These are phyloP conservation scores for Brachionus plicatilis DNA, from an alignment of 1,140 invertebrate genomes.

Conservation along the genomic window DNA sequence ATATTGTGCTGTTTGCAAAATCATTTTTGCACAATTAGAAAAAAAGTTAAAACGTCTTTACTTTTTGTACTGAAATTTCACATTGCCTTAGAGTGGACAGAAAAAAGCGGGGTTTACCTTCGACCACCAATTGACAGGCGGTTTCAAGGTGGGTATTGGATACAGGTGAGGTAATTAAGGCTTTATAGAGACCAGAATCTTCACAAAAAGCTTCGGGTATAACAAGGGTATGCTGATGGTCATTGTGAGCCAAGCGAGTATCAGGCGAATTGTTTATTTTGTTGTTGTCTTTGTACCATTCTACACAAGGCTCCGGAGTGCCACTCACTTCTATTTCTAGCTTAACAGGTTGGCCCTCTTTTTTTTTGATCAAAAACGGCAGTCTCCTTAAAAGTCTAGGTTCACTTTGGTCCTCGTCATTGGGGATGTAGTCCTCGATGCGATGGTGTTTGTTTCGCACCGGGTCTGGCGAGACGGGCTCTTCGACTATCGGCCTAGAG, in stretches of 20 bases:
- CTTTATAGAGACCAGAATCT: slow-evolving; percentile 74
- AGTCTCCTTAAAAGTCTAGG: neutral
- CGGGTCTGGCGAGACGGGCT: neutral
- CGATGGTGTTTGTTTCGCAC: neutral
- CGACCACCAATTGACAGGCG: neutral
- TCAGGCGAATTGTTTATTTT: slow-evolving; percentile 11
- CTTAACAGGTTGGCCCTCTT: slow-evolving; percentile 19
- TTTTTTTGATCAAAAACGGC: neutral
- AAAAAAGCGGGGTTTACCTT: slow-evolving; percentile 6
- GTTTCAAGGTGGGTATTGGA: slow-evolving; percentile 27
- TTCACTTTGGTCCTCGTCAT: neutral
- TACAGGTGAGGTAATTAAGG: slow-evolving; percentile 16
- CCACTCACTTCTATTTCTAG: slow-evolving; percentile 6
- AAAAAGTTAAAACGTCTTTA: too few relatives aligned
- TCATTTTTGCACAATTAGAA: too few relatives aligned
- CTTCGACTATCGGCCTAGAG: neutral
- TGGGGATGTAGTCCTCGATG: neutral
- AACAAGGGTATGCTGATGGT: slow-evolving; percentile 66
- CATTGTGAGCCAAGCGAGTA: neutral
- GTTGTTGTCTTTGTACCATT: slow-evolving; percentile 19
- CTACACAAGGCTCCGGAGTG: neutral
- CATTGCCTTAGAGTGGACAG: neutral
- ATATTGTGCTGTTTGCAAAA: too few relatives aligned
- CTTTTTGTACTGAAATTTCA: too few relatives aligned
- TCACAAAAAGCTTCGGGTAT: slow-evolving; percentile 90